Base-by-base conservation (phyloP, 2,113 vertebrate genomes). In the Phodopus roborovskii region DNA sequence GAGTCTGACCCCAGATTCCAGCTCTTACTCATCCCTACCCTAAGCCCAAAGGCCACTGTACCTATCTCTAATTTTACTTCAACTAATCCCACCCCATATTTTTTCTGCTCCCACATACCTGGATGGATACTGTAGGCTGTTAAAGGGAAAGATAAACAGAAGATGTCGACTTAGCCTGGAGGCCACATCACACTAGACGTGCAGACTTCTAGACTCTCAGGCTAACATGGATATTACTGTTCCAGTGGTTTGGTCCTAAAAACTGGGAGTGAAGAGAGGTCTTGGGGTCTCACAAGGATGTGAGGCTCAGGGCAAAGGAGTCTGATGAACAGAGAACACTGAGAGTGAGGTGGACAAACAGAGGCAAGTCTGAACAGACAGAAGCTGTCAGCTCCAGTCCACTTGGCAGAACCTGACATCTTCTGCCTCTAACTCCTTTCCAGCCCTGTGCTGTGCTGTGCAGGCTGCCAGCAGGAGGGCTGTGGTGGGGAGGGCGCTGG, bases 391-490 rank as follows among this genome's bases (percentile, higher is more conserved):
- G 75, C 64, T 75, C 62, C 9, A 39, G 17, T 7, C 39, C 19
- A 64, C 42, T n/a, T 87, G 39, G n/a, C 50, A 73, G 89, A 45
- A 4, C 10, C 20, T 12, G 10, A 26, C 5, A 15, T 48, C 36
- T 73, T 20, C 74, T 19, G 30, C 53, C 39, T 26, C 28, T 66
- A 66, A 66, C 58, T 45, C 16, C 82, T 64, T 66, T 66, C 60
- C 22, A 33, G 60, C 28, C 39, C 28, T 36, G 19, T 9, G 17
- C 30, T 36, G 19, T 9, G 17, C 30, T 48, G 30, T 53, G 0
- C 2, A 22, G 24, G 20, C 45, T 5, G 64, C 53, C 33, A 1
- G 0, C 0, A 0, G 56, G 70, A 71, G 75, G 58, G 26, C 12
- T 1, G 28, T 17, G 4, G 28, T 13, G 60, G 17, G n/a, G 28